Evolutionary conservation across 2,888 invertebrate species (phyloP), one percentile per base, ranked within the genome.

Genomic region (Rhamnusium bicolor): DNA sequence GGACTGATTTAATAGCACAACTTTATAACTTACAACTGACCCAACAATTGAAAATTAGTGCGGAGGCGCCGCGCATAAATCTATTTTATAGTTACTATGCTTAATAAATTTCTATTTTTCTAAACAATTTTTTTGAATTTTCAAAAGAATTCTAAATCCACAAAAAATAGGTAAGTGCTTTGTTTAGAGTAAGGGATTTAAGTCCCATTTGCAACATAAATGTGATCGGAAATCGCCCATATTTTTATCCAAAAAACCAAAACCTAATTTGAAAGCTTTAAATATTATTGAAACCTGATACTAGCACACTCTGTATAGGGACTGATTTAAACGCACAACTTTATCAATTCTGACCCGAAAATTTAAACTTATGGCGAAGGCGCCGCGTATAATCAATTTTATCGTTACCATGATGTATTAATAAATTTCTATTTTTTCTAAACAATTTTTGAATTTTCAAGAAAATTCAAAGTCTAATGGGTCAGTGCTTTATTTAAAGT

Each of bases 341-440:
- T n/a, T 4, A 40, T 5, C n/a, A n/a, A 40, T n/a, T n/a, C 21
- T 7, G 19, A 19, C 61, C 32, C 46, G 19, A 19, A 46, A 5
- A 40, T 40, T 66, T 67, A 19, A 46, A 67, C 46, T 46, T 56
- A 51, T 32, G 56, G 18, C 49, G 46, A 40, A 56, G 40, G 46
- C 40, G 67, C 19, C 56, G 24, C 19, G 18, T n/a, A 24, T 67
- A 67, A 67, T 54, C 67, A 54, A 46, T 2, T 29, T 61, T 46
- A 61, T 46, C 19, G 61, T 46, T 61, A 5, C 46, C 21, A 19
- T n/a, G n/a, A n/a, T 61, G 32, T 19, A n/a, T 61, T 61, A 46
- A 18, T 61, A 46, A 61, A 32, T 61, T 46, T 61, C 16, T 29
- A 29, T 46, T 46, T 46, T n/a, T n/a, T n/a, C n/a, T n/a, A n/a